Evolutionary conservation across 2,888 invertebrate genomes (phyloP), one percentile per base, ranked within the genome.

Genomic region (Fragum fragum): DNA sequence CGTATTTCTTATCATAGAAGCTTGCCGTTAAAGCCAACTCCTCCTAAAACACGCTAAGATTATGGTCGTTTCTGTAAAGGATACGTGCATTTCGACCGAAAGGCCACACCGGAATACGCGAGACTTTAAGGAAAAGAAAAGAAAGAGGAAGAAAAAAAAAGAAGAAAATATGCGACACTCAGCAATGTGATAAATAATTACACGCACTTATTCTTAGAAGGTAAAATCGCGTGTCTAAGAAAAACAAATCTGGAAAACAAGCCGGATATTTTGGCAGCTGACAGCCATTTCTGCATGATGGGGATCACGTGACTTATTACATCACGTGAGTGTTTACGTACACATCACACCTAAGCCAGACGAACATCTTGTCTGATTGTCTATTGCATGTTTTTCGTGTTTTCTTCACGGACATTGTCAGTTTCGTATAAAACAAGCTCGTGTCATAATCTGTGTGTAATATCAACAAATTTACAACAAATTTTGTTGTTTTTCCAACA

Each of bases 361-460:
- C 47, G 47, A 47, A 47, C 47, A 47, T 9, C 47, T 5, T 47
- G 47, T 47, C n/a, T 18, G 47, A 14, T 9, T 47, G n/a, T 47
- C 14, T 47, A 9, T 16, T 47, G 47, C 47, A 47, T 47, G 47
- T 47, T 7, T 57, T 26, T 23, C 57, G 57, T 57, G 57, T 57
- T 57, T 26, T 57, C n/a, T n/a, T 14, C n/a, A 18, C 26, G 57
- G 26, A 57, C 26, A 57, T 57, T 57, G 57, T 57, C 2, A 23
- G 57, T 57, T 57, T 5, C 9, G 26, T 57, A 57, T 23, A 32
- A 29, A 61, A 61, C 61, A 32, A 23, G 6, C 11, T 32, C 61
- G 61, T 61, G 61, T 32, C 61, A 61, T 61, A 61, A 66, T n/a
- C 5, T 42, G 11, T 18, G 21, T 66, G 66, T 66, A 36, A n/a